phyloP scores from a whole-genome alignment of 2,113 vertebrate species.

The Rynchops niger region DNA sequence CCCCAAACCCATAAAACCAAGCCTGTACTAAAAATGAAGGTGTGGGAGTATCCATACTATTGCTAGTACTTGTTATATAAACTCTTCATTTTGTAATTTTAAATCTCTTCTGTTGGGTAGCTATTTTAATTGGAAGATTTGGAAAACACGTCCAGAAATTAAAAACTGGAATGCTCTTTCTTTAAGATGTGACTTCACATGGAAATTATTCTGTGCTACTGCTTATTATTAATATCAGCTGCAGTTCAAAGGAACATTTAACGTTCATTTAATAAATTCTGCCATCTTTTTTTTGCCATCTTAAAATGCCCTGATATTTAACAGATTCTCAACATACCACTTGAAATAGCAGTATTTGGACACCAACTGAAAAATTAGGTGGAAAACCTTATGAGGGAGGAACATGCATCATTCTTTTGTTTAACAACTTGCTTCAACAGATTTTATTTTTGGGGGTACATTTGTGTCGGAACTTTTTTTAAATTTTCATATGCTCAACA shows the following conservation, averaged over 20 bases:
- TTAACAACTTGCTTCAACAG: slow-evolving; percentile 67
- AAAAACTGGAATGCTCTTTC: neutral
- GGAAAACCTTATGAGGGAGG: slow-evolving; percentile 60
- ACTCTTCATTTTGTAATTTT: neutral
- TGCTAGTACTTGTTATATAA: neutral
- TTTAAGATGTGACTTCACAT: neutral
- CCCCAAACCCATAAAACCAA: neutral
- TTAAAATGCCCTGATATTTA: slow-evolving; percentile 30
- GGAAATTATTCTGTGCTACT: neutral
- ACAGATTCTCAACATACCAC: slow-evolving; percentile 46
- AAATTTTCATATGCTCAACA: slow-evolving; percentile 82
- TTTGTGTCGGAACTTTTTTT: slow-evolving; percentile 79
- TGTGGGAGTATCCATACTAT: neutral
- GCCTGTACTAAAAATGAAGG: neutral
- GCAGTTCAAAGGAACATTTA: slow-evolving; percentile 14
- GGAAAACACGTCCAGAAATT: neutral
- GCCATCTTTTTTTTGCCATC: slow-evolving; percentile 28
- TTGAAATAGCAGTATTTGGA: slow-evolving; percentile 51
- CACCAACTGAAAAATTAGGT: slow-evolving; percentile 56
- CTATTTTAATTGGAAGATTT: neutral
- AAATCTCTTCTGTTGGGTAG: neutral
- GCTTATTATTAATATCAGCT: neutral
- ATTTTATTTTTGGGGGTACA: slow-evolving; percentile 75
- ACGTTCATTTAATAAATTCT: slow-evolving; percentile 14
- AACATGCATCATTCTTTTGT: slow-evolving; percentile 67